Base-by-base conservation (phyloP, 2,113 vertebrate species). In the Dromas ardeola region DNA sequence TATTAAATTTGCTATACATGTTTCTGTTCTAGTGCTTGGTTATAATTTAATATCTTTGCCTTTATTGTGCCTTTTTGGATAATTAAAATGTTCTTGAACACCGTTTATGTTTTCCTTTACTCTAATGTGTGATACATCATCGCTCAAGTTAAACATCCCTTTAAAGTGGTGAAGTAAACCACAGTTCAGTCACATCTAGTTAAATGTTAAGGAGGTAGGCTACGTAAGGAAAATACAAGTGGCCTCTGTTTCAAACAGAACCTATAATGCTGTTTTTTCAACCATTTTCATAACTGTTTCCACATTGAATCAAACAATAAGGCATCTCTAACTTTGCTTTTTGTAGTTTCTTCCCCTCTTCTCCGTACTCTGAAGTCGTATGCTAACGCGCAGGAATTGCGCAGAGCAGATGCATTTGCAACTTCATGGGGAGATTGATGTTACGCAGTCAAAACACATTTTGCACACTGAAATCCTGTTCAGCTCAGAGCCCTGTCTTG, bases 301-400 rank as follows among this genome's bases (percentile, higher is more conserved):
- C 62, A 42, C 17, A 27, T 15, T 40, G 25, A 83, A 36, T 73
- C 38, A 45, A 9, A n/a, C 34, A 67, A 17, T 42, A 65, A 73
- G 71, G 11, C 9, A 69, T 65, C 34, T 85, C 27, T 71, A 42
- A 43, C 30, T 70, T 45, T 11, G 13, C 7, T 42, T 73, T 66
- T 78, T 0, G 0, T 52, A 49, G 52, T 62, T 92, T 15, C 19
- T 73, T 90, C 40, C 22, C 21, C 15, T 86, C 15, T 55, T 62
- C 16, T 53, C 7, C 12, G 13, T 8, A 2, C 25, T 77, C 14
- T 1, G 9, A 69, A 17, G 23, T 86, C 9, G 13, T 34, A 5
- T 38, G 25, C 14, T 27, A 65, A 1, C 0, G 0, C 20, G 55
- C 3, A 1, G 30, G 15, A 72, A 10, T 72, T 0, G 2, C 1